Base-by-base conservation (phyloP, 2,888 invertebrate genomes). In the Scrobipalpa atriplicella region DNA sequence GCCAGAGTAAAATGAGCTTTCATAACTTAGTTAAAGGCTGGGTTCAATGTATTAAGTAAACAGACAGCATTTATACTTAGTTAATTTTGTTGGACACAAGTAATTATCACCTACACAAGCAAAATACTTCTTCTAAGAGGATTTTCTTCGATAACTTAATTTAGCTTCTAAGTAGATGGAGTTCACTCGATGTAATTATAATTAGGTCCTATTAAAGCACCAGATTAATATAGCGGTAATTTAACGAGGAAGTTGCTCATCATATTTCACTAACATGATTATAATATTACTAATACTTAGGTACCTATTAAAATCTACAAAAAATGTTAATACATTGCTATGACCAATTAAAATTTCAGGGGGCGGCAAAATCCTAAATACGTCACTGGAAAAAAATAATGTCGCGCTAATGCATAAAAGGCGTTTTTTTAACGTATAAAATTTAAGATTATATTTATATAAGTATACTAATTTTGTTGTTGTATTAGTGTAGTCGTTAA, bases 191-290 rank as follows among this genome's bases (percentile, higher is more conserved):
- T 39, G 39, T 47, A 47, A 16, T 47, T 47, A 47, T 16, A 60
- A 38, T 60, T 9, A 38, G 38, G 60, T 13, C 36, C 60, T 60
- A 60, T 60, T 60, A 60, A 60, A 60, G 29, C 13, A 19, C 21
- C 21, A 19, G 21, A 21, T 13, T 19, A 29, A 58, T 29, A 58
- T 29, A 43, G 13, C 43, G 43, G 43, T 43, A 43, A 43, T 43
- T 43, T 13, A 43, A 43, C 43, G 43, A 13, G 5, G 13, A 43
- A 43, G 43, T 13, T 43, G 43, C 43, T 43, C 43, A 13, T 43
- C 13, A 43, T 43, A 43, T 54, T 54, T 16, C 54, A 56, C 56
- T 16, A n/a, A 60, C 38, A 13, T 39, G 11, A 39, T 39, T 39
- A 39, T 39, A 39, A 8, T 39, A 39, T 39, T 10, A 11, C 8